Evolutionary conservation across 2,888 invertebrate species (phyloP), one percentile per base, ranked within the genome.

Genomic region (Protodeltote pygarga): DNA sequence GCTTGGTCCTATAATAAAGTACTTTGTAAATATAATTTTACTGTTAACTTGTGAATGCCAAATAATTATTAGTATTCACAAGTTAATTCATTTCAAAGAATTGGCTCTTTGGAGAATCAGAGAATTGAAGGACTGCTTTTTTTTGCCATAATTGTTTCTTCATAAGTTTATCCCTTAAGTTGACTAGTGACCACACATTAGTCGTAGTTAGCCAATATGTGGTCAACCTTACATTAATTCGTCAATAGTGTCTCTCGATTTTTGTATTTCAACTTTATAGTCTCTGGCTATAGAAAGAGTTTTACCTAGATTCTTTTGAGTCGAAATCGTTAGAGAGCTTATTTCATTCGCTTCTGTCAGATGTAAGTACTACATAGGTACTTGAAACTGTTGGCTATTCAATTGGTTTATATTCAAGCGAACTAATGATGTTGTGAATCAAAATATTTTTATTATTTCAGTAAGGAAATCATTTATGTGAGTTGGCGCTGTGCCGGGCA

Each of bases 401-500:
- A 9, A 23, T 38, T 27, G 5, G 10, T 38, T 31, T 35, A 21
- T 50, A 27, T 38, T 9, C 8, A 27, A 13, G 4, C 20, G 20
- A 27, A 31, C n/a, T 29, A 2, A 9, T 5, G 25, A 31, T 33
- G 14, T 27, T 38, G 14, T 31, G 17, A 47, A 23, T 42, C 8
- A 23, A 51, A 41, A 37, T 25, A 27, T 40, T 40, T 21, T 25
- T 40, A 16, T 38, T 31, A 31, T 37, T 24, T 8, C 14, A 16
- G 19, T 41, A 37, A 58, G 60, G 48, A 70, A 66, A 62, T 71
- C 73, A 75, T 65, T 65, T 66, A 49, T 60, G 50, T 29, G 48
- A 53, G 35, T 77, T 76, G 77, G 77, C 71, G 35, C 16, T 39
- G 19, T 73, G 74, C 74, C 76, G 66, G 28, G 46, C 19, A 48